Evolutionary conservation across 2,797 vertebrate species (phyloP).

Genomic region (Odontamblyopus lacepedii): DNA sequence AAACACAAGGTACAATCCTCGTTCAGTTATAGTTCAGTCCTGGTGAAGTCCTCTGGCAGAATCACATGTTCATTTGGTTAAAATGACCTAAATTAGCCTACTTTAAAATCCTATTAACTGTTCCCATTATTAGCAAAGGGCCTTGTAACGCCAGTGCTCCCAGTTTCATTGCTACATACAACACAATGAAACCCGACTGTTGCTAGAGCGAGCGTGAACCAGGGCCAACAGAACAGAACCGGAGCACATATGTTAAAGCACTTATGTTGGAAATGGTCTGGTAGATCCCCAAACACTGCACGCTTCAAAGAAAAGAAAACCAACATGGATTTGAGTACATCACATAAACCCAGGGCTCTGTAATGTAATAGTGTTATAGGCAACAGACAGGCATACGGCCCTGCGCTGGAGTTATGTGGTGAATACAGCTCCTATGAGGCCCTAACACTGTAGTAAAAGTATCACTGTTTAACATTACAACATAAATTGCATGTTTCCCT

Average conservation of each 20-base stretch:
- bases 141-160: neutral
- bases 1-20: too few relatives aligned
- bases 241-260: slow-evolving; percentile 38
- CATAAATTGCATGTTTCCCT: neutral
- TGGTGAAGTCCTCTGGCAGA: too few relatives aligned
- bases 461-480: slow-evolving; percentile 3
- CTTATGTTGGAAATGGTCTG: slow-evolving; percentile 39
- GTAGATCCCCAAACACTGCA: slow-evolving; percentile 23
- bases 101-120: neutral
- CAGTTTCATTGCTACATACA: neutral
- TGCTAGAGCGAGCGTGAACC: neutral
- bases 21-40: too few relatives aligned
- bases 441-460: neutral
- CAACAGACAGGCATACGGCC: neutral
- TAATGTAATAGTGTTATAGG: neutral
- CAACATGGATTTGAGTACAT: slow-evolving; percentile 2
- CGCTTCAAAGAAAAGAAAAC: slow-evolving; percentile 25
- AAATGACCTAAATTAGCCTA: neutral
- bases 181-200: neutral
- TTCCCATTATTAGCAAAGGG: neutral
- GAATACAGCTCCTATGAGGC: slow-evolving; percentile 9
- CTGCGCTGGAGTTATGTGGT: neutral
- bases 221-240: slow-evolving; percentile 13
- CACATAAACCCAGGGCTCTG: slow-evolving; percentile 9
- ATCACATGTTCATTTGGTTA: neutral